Base-by-base conservation (phyloP, 2,113 vertebrate genomes). In the Sylvilagus bachmani region DNA sequence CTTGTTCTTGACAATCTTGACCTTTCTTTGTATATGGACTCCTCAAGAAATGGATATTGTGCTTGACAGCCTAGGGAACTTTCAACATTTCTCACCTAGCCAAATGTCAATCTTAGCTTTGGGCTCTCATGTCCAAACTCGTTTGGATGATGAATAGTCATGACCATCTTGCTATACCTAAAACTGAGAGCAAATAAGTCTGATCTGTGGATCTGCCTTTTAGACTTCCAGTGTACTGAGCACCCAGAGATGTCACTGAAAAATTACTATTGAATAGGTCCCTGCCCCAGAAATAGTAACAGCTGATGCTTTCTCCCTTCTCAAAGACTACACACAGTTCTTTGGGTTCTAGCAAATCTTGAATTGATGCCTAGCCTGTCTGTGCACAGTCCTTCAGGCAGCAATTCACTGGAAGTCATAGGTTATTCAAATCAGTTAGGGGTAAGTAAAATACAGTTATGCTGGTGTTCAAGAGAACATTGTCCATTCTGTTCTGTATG, bases 101-200 rank as follows among this genome's bases (percentile, higher is more conserved):
- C 33, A 71, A 74, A 53, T 22, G 61, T 93, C 44, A 91, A 17
- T 83, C 58, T 94, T 87, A 49, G 51, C n/a, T 36, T 74, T 71
- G 33, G 44, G 14, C 21, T 78, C 0, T 79, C 10, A 9, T 71
- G 2, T 88, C 36, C 53, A 85, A 77, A 85, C 5, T 81, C 86
- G 2, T 88, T 70, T 93, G 17, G 12, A 38, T 73, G 62, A 93
- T 66, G 44, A 71, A 92, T 61, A 71, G 62, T 80, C 71, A 84
- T 83, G 67, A 58, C 36, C 25, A 77, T 62, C 36, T 86, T 69
- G 3, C 29, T 85, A 51, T 61, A n/a, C 67, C 71, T 90, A 66
- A 90, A 86, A 86, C 61, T 82, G 55, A 84, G 61, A 25, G 2
- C n/a, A 85, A 87, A 31, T 64, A 86, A 86, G 24, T 83, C n/a